Evolutionary conservation across 23 tunicate species (phyloP).

Genomic region (Styela clava): DNA sequence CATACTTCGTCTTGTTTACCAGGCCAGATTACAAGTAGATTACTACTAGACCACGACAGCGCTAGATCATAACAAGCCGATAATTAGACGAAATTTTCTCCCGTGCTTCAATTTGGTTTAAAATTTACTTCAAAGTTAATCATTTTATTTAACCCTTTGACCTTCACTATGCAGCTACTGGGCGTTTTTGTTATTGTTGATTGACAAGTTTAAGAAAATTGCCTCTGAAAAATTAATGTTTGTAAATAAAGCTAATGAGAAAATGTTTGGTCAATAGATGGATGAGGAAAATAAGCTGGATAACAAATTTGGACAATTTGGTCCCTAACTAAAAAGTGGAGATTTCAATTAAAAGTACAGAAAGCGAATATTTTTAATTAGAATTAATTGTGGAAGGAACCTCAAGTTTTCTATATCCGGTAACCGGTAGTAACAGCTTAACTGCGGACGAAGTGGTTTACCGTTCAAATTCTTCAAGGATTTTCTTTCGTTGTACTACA

Average conservation of each 20-base stretch:
- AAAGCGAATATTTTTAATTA: no score
- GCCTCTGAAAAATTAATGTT: no score
- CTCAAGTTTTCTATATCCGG: no score
- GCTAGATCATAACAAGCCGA: background rate
- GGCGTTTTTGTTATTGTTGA: background rate
- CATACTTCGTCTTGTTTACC: background rate
- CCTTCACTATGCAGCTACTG: background rate
- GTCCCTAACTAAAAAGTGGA: no score
- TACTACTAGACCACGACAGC: background rate
- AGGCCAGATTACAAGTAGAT: background rate
- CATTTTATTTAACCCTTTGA: background rate
- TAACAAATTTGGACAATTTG: no score
- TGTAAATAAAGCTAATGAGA: no score
- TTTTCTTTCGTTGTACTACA: background rate
- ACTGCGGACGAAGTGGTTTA: background rate
- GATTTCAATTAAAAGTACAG: no score
- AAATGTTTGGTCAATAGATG: no score
- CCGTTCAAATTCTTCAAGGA: background rate
- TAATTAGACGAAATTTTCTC: background rate
- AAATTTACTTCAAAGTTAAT: background rate
- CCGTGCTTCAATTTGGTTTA: background rate
- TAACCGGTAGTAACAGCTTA: background rate
- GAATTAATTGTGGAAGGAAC: no score
- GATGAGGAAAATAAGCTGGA: no score
- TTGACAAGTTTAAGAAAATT: background rate